Base-by-base conservation (phyloP, 1,140 invertebrate species). In the Hermatobates lingyangjiaoensis region DNA sequence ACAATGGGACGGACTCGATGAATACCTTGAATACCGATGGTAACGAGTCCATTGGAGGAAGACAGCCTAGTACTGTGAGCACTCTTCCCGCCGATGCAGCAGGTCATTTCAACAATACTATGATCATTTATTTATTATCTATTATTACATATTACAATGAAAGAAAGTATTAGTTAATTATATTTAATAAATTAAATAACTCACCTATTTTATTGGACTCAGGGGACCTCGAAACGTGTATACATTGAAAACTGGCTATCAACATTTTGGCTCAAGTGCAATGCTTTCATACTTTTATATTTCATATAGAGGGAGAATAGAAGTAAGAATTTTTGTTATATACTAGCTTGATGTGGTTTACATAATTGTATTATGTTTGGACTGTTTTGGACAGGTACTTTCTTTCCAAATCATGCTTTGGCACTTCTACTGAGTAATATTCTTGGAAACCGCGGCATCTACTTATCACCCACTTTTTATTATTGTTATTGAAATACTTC, bases 1-100 rank as follows among this genome's bases (percentile, higher is more conserved):
- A 55, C 34, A 48, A 27, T 40, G 50, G 34, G 4, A 50, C 39
- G 26, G 54, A 55, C n/a, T 55, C 54, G 10, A 4, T 52, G 7
- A 51, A 51, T 44, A 25, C 40, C 14, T 44, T 20, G 7, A 26
- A 27, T 21, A 55, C 50, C 27, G 54, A 55, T 14, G 46, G 24
- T 5, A 52, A 49, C 21, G 50, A 55, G 5, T 49, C 48, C 0
- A 48, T 45, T 18, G 46, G 21, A 26, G 46, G 21, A 26, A 28
- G 38, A 21, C 28, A 46, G 3, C 30, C 23, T 7, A 28, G 34
- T 20, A 25, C 50, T 50, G 45, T 42, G 14, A 45, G 42, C 3
- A 48, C 50, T 20, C 21, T 27, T 0, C 50, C 54, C 7, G 28
- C 50, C 14, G 39, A 23, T 2, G 27, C 50, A 20, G 20, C 18